These are phyloP conservation scores for Pollachius pollachius DNA, from an alignment of 2,113 vertebrate species.

Conservation along the genomic window DNA sequence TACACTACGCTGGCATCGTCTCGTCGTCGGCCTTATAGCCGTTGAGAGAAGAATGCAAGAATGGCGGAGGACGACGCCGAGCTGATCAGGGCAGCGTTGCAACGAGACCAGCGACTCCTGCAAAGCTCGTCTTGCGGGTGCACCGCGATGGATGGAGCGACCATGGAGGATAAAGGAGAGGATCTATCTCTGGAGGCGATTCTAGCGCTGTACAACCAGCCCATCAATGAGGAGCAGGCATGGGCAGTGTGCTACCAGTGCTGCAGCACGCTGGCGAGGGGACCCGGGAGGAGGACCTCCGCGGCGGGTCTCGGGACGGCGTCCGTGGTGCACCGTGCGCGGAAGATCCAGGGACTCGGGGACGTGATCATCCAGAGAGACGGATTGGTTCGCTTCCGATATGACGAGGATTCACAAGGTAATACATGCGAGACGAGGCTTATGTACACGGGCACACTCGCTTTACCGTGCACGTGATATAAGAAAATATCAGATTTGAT, in stretches of 20 bases:
- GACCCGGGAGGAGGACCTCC: conserved; percentile 47
- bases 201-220: conserved; percentile 86
- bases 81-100: conserved; percentile 59
- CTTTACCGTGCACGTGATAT: no score
- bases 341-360: conserved; percentile 65
- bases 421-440: no score
- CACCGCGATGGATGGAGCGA: conserved; percentile 41
- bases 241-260: conserved; percentile 97
- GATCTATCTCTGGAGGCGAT: conserved; percentile 86
- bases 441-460: no score
- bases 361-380: conserved; percentile 83
- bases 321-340: conserved; percentile 3
- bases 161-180: conserved; percentile 52
- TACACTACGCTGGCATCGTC: no score
- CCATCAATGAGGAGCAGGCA: conserved; percentile 97
- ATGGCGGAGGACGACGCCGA: conserved; percentile 62
- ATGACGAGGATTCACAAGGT: no score
- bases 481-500: no score
- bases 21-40: conserved; percentile 1
- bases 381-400: conserved; percentile 74
- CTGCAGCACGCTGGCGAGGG: conserved; percentile 77
- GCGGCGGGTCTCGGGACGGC: neutral
- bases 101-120: conserved; percentile 17
- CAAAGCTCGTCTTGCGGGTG: no score
- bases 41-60: conserved; percentile 62